Percentiles rank a stretch among this genome's conserved stretches.
Evolutionary conservation across 2,113 vertebrate genomes (phyloP).

Genomic region (Todiramphus saurophagus): DNA sequence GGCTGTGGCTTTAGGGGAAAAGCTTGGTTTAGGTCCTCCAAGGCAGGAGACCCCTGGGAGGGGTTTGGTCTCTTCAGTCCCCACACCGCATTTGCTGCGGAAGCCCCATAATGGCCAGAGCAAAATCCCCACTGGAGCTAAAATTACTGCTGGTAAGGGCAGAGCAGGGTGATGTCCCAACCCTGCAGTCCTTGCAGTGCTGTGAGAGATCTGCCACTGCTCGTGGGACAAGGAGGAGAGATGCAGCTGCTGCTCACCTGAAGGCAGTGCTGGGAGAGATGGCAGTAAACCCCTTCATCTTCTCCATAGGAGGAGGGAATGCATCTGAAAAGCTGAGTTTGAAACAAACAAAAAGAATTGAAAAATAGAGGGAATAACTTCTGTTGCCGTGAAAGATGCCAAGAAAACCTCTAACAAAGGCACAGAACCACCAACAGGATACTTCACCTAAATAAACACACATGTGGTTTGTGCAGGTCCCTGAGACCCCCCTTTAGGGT

Average conservation of each 20-base stretch:
- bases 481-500: background rate
- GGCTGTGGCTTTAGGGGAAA: background rate
- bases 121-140: background rate
- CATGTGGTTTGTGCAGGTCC: background rate
- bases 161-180: background rate
- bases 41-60: background rate
- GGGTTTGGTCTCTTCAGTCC: background rate
- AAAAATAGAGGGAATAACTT: background rate
- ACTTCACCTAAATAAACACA: background rate
- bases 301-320: background rate
- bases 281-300: background rate
- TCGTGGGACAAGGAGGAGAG: background rate
- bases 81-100: rapidly evolving
- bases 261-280: background rate
- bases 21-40: background rate
- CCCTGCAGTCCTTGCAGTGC: background rate
- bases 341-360: background rate
- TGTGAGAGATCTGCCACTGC: background rate
- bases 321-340: background rate
- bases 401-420: background rate
- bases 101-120: rapidly evolving
- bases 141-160: background rate
- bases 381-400: background rate
- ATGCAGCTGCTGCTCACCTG: background rate
- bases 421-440: background rate